Evolutionary conservation across 2,113 vertebrate genomes (phyloP), one percentile per base, ranked within the genome.

Genomic region (Heliornis fulica): DNA sequence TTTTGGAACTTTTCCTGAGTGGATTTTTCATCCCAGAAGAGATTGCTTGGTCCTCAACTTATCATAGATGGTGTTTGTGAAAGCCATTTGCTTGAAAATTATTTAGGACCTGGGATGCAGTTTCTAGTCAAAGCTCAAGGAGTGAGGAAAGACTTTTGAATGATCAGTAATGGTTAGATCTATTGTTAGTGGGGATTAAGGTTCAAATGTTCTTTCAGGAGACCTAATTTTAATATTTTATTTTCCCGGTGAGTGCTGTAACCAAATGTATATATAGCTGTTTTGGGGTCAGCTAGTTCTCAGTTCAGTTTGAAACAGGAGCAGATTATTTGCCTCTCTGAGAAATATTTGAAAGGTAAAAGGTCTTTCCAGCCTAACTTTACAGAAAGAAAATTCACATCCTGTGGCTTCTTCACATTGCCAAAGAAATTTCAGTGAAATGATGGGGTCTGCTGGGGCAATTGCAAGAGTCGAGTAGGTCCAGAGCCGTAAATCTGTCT

Each of bases 61-160:
- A 68, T 79, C 57, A 72, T 3, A 59, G 40, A 19, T 5, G 4
- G 4, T 66, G 20, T 54, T 66, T 32, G 14, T 32, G 23, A 75
- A 65, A 84, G 85, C 41, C 1, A 46, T n/a, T 90, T 88, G 1
- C 13, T 57, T 61, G 13, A 75, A 46, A 75, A 32, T 38, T 36
- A 40, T 56, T 5, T 43, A 40, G 26, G n/a, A 57, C 5, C 10
- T 11, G 11, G 43, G 9, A 71, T 0, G 0, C 34, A 48, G 36
- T 25, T 61, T 86, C 48, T 48, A 26, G 20, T 16, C 32, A 60
- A 83, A 92, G 72, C 18, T 43, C 16, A 7, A 68, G 61, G 70
- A 83, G 65, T 0, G 0, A 17, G 11, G 45, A 78, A 31, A 57
- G 15, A 22, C 20, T 75, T 75, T 56, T 68, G 32, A 68, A 31